Conservation (phyloP, 1,140 invertebrate species). For the Tachypleus tridentatus region DNA sequence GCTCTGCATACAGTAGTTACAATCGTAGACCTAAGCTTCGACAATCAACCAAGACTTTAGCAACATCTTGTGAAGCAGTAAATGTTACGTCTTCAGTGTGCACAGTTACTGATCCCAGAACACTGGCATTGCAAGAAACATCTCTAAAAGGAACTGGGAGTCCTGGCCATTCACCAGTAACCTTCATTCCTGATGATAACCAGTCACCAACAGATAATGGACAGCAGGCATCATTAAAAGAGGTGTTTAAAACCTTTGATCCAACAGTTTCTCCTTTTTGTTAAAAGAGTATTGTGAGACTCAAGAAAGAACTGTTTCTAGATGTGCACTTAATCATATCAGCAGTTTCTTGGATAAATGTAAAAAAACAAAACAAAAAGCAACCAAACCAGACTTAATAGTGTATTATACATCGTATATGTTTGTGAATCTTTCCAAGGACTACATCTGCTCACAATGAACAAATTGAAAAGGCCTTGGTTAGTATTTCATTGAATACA, state of each 20-base stretch:
- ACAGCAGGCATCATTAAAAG: conserved; percentile 5
- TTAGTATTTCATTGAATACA: too few relatives aligned
- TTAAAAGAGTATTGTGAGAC: background rate
- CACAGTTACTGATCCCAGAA: too few relatives aligned
- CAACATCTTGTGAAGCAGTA: background rate
- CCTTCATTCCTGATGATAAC: background rate
- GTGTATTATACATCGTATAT: too few relatives aligned
- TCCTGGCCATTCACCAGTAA: background rate
- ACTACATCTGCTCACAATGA: too few relatives aligned
- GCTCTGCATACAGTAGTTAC: conserved; percentile 14
- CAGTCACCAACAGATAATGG: background rate
- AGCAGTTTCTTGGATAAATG: too few relatives aligned
- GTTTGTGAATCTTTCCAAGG: too few relatives aligned
- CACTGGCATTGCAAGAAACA: background rate
- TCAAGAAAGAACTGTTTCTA: too few relatives aligned
- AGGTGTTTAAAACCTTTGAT: conserved; percentile 20
- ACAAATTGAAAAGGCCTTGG: too few relatives aligned
- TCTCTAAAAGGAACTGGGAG: background rate
- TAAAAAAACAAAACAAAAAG: too few relatives aligned
- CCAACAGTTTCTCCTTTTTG: conserved; percentile 20
- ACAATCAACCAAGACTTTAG: background rate
- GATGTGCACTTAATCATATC: too few relatives aligned
- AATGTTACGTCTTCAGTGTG: background rate
- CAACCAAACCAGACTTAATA: too few relatives aligned
- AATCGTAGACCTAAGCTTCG: conserved; percentile 12